Base-by-base conservation (phyloP, 2,888 invertebrate genomes). In the Anoplius nigerrimus region DNA sequence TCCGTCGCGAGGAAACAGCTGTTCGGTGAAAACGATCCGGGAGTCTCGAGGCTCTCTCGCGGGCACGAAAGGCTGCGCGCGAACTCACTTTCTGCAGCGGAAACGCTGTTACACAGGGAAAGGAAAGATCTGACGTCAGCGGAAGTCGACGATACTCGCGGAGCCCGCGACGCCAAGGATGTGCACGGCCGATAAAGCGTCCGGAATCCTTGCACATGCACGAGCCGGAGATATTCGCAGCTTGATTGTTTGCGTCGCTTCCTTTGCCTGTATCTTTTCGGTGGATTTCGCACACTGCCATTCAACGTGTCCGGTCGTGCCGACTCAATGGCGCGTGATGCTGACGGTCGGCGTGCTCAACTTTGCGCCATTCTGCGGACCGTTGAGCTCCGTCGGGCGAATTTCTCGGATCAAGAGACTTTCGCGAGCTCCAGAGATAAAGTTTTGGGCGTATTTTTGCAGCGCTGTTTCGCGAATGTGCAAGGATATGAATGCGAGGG, bases 101-200 rank as follows among this genome's bases (percentile, higher is more conserved):
- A 79, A 75, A 61, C 62, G 58, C 18, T 54, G 61, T 68, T 61
- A 64, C 34, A 34, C 56, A 55, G 66, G 59, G 69, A 71, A 78
- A 69, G 73, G 66, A 69, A 59, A 67, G 66, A 52, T 57, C 55
- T 72, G 71, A 72, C 74, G 73, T 78, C 74, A 79, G 62, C 75
- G 79, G 79, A 79, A 78, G 76, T 68, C 55, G 66, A 72, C 64
- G 72, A 79, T 79, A 79, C 61, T 67, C 71, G 67, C 66, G 16
- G 61, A 77, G 60, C 68, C 61, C 51, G 57, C 42, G 45, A 58
- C 58, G 60, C 74, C 69, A 67, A 76, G 76, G 75, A 75, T 71
- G 77, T 67, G 71, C 65, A 48, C 51, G 54, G 48, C 27, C 69
- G 79, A 79, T 79, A 79, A 79, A 46, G 54, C 57, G 61, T 62